Evolutionary conservation across 2,113 vertebrate species (phyloP), one percentile per base, ranked within the genome.

Genomic region (Cisticola juncidis): DNA sequence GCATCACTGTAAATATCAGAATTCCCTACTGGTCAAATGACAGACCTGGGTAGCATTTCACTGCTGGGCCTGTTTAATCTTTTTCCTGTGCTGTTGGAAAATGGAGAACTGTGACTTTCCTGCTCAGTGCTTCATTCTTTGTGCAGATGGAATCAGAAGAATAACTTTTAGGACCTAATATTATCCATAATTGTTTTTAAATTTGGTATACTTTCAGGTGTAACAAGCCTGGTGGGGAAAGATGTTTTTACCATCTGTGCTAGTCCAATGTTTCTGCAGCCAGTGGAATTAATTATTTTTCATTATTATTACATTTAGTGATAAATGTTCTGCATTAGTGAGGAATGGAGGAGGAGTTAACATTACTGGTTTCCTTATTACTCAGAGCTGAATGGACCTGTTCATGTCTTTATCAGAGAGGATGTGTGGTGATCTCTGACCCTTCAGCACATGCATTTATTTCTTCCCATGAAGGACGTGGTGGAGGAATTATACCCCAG

Each of bases 21-120:
- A 47, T 92, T 94, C 76, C 53, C 68, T 64, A 19, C 80, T 74
- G 90, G 90, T 92, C 83, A 74, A 73, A 71, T 93, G 80, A 90
- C 86, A 90, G 61, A n/a, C n/a, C 16, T 64, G 72, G 92, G 72
- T 79, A 94, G 69, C 42, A 44, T 96, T 97, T 96, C 82, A 90
- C 48, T 48, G 26, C 42, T 81, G 36, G 48, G 28, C 40, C 65
- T 86, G 56, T 80, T 93, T 74, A 62, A 74, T 81, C 26, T 86
- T 93, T 84, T 84, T 65, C 50, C 50, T 64, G 57, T 54, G 48
- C 36, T 29, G 7, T 14, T 82, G 47, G 66, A 88, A 89, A 86
- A 87, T 33, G 57, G 69, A 87, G 61, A 86, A 45, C 53, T 72
- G 36, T 61, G 65, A 78, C 68, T 93, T 90, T 92, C n/a, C 61